Conservation (phyloP, 2,888 invertebrate genomes). For the Andrena fulva region DNA sequence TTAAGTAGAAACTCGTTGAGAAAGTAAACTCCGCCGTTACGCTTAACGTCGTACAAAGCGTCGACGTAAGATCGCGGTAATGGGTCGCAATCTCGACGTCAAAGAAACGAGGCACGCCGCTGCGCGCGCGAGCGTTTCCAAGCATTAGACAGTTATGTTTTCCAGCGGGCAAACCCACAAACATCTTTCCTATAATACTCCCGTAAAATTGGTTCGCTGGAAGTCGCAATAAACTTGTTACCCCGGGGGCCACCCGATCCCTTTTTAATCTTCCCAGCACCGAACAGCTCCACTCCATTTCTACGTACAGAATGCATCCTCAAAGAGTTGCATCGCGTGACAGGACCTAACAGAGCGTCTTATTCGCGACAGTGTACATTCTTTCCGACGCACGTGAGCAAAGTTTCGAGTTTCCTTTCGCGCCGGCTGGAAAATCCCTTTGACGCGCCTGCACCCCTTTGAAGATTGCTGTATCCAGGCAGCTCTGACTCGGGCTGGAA, state of each 20-base stretch:
- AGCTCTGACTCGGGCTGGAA: background rate
- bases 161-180: background rate
- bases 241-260: background rate
- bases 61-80: slow-evolving; percentile 38
- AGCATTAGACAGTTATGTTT: background rate
- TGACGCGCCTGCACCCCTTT: slow-evolving; percentile 37
- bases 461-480: slow-evolving; percentile 32
- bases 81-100: slow-evolving; percentile 38
- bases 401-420: slow-evolving; percentile 48
- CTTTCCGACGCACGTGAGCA: slow-evolving; percentile 4
- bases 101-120: slow-evolving; percentile 27
- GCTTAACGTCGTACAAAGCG: slow-evolving; percentile 46
- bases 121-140: background rate
- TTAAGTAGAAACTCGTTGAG: slow-evolving; percentile 68
- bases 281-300: background rate
- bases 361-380: slow-evolving; percentile 11
- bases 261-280: background rate
- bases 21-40: slow-evolving; percentile 61
- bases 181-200: too few species aligned
- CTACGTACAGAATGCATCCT: background rate
- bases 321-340: background rate
- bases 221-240: background rate
- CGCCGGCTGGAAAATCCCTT: slow-evolving; percentile 31
- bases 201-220: too few species aligned
- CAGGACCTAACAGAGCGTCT: background rate